Base-by-base conservation (phyloP, 2,113 vertebrate genomes). In the Chaenogobius annularis region DNA sequence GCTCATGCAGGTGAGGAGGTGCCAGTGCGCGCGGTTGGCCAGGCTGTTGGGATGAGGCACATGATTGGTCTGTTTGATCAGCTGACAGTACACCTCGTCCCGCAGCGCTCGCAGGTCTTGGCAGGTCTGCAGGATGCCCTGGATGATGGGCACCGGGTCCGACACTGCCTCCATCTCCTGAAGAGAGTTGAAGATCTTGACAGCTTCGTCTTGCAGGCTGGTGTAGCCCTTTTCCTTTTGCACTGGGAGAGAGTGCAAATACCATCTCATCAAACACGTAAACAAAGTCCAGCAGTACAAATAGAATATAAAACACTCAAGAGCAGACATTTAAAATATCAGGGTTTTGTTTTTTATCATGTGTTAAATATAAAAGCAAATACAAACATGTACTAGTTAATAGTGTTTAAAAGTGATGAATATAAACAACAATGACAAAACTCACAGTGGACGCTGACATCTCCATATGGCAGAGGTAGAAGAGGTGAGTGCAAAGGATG, bases 1-100 rank as follows among this genome's bases (percentile, higher is more conserved):
- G 91, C 94, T 94, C 95, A 97, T 96, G 43, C 95, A 96, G 12
- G 93, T 91, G 75, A 96, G 94, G 62, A 97, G 94, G 82, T 96
- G 95, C 95, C 95, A 97, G 88, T 96, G 95, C 69, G 95, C 93
- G 10, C 87, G 89, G 52, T 93, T 93, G 79, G 91, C 75, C 2
- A 82, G 85, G 58, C 94, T 94, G 88, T 94, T 95, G 77, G 95
- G 95, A 74, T 96, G 95, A 0, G 96, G 94, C 74, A 95, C 95
- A 59, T 96, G 95, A 85, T 96, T 97, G 73, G 95, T 96, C 85
- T 97, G 96, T 80, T 97, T 97, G 91, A 97, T 96, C 80, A 97
- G 92, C 92, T 97, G 96, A 80, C 96, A 97, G 85, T 97, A 97
- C 22, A 97, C 95, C 83, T 97, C 96, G 20, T 97, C 95, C 46